These are phyloP conservation scores for Resseliella maxima DNA, from an alignment of 2,888 invertebrate species.

Conservation along the genomic window DNA sequence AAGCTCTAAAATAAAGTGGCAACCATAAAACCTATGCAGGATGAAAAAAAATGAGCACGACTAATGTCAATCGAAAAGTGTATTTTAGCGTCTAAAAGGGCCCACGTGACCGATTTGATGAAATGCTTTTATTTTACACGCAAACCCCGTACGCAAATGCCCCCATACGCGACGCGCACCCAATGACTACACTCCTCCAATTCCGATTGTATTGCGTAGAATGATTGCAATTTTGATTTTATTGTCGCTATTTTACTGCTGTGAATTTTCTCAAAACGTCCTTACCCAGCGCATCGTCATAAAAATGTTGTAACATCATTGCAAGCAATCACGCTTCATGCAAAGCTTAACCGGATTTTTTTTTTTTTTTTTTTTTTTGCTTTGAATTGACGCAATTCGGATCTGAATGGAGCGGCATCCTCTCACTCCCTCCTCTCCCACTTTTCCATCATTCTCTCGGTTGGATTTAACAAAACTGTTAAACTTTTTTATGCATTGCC, in stretches of 20 bases:
- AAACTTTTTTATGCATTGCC: not conserved
- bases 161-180: not conserved
- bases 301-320: conserved; percentile 30
- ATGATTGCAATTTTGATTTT: conserved; percentile 15
- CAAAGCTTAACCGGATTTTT: not conserved
- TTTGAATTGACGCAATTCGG: not conserved
- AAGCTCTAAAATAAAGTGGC: not conserved
- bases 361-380: too few species aligned
- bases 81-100: not conserved
- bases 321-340: not conserved
- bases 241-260: conserved; percentile 20
- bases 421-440: too few species aligned
- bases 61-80: not conserved
- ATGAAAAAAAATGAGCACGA: not conserved
- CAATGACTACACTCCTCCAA: not conserved
- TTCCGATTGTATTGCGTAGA: not conserved
- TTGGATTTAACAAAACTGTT: too few species aligned
- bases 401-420: not conserved
- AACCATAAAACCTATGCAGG: not conserved
- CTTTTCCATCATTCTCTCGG: too few species aligned
- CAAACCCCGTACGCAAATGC: not conserved
- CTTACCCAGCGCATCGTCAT: conserved; percentile 28
- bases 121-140: not conserved
- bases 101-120: conserved; percentile 33
- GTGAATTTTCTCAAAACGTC: not conserved